These are phyloP conservation scores for Pipra filicauda DNA, from an alignment of 2,113 vertebrate species.

Conservation along the genomic window DNA sequence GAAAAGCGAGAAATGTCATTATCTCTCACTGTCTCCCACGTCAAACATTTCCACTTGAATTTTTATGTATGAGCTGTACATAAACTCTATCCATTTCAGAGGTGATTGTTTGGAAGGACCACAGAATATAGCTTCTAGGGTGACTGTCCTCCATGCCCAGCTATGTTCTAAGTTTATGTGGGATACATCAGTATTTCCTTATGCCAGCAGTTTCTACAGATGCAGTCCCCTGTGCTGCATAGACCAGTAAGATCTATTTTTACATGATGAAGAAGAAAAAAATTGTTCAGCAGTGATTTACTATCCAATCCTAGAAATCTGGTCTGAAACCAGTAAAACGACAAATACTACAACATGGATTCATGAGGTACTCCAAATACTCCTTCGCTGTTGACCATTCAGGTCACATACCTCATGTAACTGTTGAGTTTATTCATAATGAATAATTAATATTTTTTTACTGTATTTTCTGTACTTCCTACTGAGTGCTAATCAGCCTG, in stretches of 20 bases:
- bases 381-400: neutral
- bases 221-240: neutral
- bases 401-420: neutral
- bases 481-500: neutral
- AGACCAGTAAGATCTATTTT: neutral
- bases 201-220: neutral
- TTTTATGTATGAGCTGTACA: neutral
- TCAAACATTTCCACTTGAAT: neutral
- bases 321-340: neutral
- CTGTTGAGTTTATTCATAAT: neutral
- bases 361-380: neutral
- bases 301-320: neutral
- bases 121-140: neutral
- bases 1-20: neutral
- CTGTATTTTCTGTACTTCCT: neutral
- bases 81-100: neutral
- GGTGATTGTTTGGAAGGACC: neutral
- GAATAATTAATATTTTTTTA: neutral
- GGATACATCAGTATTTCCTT: neutral
- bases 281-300: neutral
- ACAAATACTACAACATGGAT: neutral
- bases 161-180: neutral
- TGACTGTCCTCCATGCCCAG: neutral
- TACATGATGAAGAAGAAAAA: neutral
- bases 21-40: neutral